Evolutionary conservation across 2,797 vertebrate genomes (phyloP).

Genomic region (Tarsius wallacei): DNA sequence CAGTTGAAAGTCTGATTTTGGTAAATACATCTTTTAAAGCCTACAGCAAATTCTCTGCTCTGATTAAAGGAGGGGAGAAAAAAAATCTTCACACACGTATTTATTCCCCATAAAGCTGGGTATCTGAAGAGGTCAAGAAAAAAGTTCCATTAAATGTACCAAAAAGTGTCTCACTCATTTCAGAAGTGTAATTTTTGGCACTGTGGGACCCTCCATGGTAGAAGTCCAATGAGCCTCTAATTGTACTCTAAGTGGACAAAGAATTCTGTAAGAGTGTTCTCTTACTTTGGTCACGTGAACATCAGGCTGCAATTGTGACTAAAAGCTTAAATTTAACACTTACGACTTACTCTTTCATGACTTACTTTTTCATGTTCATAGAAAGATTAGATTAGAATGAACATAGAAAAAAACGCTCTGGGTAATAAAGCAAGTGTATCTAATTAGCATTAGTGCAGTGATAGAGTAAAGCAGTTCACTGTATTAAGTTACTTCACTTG

Average conservation of each 20-base stretch:
- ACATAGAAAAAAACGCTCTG: constrained; percentile 4
- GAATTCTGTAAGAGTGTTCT: background rate
- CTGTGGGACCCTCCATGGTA: constrained; percentile 21
- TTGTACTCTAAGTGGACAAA: constrained; percentile 18
- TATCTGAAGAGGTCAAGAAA: constrained; percentile 83
- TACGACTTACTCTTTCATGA: constrained; percentile 62
- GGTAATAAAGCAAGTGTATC: constrained; percentile 77
- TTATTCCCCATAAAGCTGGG: constrained; percentile 77
- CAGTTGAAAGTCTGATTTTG: constrained; percentile 83
- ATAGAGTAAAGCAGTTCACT: background rate
- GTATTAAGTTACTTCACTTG: constrained; percentile 33
- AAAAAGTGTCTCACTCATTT: constrained; percentile 76
- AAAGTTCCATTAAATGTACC: constrained; percentile 72
- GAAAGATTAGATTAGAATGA: constrained; percentile 67
- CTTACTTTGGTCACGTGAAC: constrained; percentile 63
- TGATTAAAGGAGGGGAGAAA: constrained; percentile 77
- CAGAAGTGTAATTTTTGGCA: constrained; percentile 58
- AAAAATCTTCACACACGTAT: constrained; percentile 73
- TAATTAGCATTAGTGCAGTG: constrained; percentile 74
- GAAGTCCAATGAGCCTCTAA: constrained; percentile 65
- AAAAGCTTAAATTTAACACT: constrained; percentile 64
- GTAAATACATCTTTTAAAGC: constrained; percentile 81
- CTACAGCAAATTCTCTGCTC: constrained; percentile 73
- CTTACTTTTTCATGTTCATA: constrained; percentile 62
- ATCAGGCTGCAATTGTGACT: constrained; percentile 50